Base-by-base conservation (phyloP, 1,140 invertebrate genomes). In the Macrosteles quadrilineatus region DNA sequence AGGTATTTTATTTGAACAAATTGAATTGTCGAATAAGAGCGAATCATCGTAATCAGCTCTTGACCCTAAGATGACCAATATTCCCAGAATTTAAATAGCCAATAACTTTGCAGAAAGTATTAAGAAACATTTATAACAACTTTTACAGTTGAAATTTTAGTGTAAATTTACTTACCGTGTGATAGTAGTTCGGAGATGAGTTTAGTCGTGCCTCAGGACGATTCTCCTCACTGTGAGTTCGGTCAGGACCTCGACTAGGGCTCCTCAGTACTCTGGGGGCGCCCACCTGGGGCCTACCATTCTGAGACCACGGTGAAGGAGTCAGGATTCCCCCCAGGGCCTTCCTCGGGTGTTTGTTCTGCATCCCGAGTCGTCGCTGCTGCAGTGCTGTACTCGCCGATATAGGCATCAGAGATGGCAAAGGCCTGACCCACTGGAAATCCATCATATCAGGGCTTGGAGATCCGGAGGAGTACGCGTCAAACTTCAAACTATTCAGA, bases 231-330 rank as follows among this genome's bases (percentile, higher is more conserved):
- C 23, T 21, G 17, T 43, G 63, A 17, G 1, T 21, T 9, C 63
- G 2, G 6, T 66, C 63, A 40, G 36, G 17, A 6, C 21, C 21
- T 59, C 55, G 25, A 23, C 27, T 59, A 11, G 55, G 55, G n/a
- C 55, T 59, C 23, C 63, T 27, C 19, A 66, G 4, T 1, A 66
- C 32, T 4, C 67, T 55, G 14, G 74, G 73, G 31, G 71, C 67
- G 9, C 72, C 74, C 17, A 69, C 68, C 3, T 73, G 74, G 1
- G 73, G 74, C 0, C 71, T 31, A 17, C 55, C 71, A 29, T 67
- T 68, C 57, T 75, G 75, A 0, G 72, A 68, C 75, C 75, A 76
- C 2, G 75, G 75, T 1, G 72, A 75, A 0, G 75, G 75, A 3
- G 75, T 76, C 36, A 76, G 62, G 32, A 76, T 76, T 0, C 75